Percentiles rank a stretch among this genome's conserved stretches.
Conservation (phyloP, 2,888 invertebrate species). For the Monoplex corrugatus region DNA sequence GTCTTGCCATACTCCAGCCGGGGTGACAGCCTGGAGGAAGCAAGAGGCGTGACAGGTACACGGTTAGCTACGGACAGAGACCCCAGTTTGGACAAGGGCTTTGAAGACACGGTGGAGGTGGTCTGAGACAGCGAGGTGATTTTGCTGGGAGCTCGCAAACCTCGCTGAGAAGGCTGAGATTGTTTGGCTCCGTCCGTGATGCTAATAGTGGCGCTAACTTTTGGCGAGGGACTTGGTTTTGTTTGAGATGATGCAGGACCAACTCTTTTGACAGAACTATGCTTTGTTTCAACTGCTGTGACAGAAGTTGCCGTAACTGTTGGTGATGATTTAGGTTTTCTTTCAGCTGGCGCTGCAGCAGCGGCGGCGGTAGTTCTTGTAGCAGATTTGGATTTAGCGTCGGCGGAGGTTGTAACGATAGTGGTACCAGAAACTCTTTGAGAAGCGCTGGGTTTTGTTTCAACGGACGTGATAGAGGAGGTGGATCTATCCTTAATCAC, state of each 20-base stretch:
- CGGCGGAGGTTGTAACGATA: too few relatives aligned
- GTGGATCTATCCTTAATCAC: neutral
- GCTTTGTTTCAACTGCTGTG: too few relatives aligned
- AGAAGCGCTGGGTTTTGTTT: neutral
- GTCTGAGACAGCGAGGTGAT: neutral
- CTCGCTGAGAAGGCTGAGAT: neutral
- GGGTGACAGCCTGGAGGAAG: neutral
- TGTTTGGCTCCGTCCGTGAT: neutral
- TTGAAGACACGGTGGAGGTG: neutral
- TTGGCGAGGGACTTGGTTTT: neutral
- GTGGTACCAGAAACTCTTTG: too few relatives aligned
- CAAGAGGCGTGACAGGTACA: neutral
- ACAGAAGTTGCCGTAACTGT: neutral
- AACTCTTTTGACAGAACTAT: too few relatives aligned
- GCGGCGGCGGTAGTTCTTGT: too few relatives aligned
- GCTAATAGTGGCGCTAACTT: neutral
- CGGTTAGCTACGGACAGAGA: neutral
- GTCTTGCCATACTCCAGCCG: slow-evolving; percentile 62
- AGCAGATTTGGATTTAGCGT: too few relatives aligned
- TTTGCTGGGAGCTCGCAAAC: slow-evolving; percentile 1
- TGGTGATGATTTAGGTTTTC: neutral
- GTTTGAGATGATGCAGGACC: neutral
- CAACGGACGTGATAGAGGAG: neutral
- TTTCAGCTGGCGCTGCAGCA: neutral
- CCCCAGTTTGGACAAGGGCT: neutral